Evolutionary conservation across 2,797 vertebrate genomes (phyloP), one percentile per base, ranked within the genome.

Genomic region (Schizothorax lantsangensis): DNA sequence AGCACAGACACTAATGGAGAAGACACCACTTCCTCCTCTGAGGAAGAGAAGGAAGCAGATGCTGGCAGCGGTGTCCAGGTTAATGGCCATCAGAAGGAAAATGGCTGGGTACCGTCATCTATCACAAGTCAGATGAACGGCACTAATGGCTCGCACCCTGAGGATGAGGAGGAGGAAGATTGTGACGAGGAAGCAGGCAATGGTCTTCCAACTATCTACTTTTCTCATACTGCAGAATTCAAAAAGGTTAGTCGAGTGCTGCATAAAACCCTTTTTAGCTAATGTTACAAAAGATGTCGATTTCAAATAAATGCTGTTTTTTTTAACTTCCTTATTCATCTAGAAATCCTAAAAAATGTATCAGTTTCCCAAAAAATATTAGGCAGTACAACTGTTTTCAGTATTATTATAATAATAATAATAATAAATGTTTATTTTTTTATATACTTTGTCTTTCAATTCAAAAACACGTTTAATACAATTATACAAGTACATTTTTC

Each of bases 211-310:
- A 98, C 98, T 54, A 99, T 99, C 92, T 96, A 95, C 92, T 99
- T 99, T 92, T 96, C 95, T 92, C 98, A 99, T 93, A 99, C 97
- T n/a, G 95, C 97, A 4, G 98, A 98, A 91, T 97, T 96, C 87
- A 99, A 99, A 92, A 97, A 97, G 96, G 98, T 99, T 47, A 38
- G 21, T 23, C 19, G 17, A 79, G 30, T 23, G 49, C 38, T 79
- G 10, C 62, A 79, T 33, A 38, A 73, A 71, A 30, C 30, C 21
- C 68, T 5, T 66, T 64, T 79, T 30, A 82, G 68, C 33, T 62
- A 6, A 17, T 57, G 40, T 11, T 77, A 36, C 64, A 23, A 73
- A 79, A 66, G 15, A 23, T 7, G 11, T 36, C 0, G 1, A 14
- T 75, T 75, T 75, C 26, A 33, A 75, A 75, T 75, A 33, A 75